Conservation (phyloP, 1,140 invertebrate genomes). For the Chelonus insularis region DNA sequence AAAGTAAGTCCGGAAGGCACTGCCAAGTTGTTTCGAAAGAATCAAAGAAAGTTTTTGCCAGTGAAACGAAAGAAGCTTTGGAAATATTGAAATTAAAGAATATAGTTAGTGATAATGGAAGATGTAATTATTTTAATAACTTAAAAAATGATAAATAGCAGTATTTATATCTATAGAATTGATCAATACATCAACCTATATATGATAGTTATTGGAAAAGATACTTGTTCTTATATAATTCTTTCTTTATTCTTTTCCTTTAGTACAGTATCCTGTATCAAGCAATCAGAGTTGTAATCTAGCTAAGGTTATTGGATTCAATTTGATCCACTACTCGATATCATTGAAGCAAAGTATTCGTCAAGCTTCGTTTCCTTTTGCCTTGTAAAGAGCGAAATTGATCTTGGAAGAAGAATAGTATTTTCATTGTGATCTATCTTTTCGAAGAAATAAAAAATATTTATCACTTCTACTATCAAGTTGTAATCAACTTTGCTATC, state of each 20-base stretch:
- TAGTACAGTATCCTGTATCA: conserved; percentile 33
- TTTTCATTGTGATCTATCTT: not conserved
- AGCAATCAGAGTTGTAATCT: conserved; percentile 48
- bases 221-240: conserved; percentile 1
- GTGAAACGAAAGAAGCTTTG: conserved; percentile 1
- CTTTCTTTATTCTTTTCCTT: conserved; percentile 13
- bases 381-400: not conserved
- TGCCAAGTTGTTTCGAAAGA: not conserved
- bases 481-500: conserved; percentile 24
- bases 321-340: conserved; percentile 46
- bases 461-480: not conserved
- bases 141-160: no score
- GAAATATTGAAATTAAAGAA: no score
- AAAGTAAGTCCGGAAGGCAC: not conserved
- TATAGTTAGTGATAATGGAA: no score
- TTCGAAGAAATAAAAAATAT: not conserved
- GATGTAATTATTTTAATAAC: no score
- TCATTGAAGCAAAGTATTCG: conserved; percentile 26
- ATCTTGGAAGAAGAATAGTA: not conserved
- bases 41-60: conserved; percentile 5
- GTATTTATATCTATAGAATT: no score
- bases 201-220: no score
- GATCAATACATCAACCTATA: no score
- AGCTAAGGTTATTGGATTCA: conserved; percentile 51
- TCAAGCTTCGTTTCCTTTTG: conserved; percentile 1